A percentile compares a stretch with the other conserved stretches of the same genome.
These are phyloP conservation scores for Myotis lucifugus DNA, from an alignment of 2,113 vertebrate genomes.

Conservation along the genomic window DNA sequence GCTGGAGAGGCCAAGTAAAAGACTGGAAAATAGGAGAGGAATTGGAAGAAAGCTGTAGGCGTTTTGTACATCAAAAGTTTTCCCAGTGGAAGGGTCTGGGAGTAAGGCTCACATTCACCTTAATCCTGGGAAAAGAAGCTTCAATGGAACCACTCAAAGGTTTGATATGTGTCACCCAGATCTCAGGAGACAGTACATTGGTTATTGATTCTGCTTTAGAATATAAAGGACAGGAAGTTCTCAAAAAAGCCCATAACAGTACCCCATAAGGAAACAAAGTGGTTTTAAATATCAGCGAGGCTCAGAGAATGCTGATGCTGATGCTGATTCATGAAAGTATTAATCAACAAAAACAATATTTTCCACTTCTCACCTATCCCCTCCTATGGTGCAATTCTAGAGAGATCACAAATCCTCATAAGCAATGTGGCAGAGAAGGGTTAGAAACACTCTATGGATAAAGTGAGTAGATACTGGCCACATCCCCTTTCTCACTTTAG, in stretches of 20 bases:
- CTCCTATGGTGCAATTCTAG: neutral
- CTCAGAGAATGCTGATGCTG: neutral
- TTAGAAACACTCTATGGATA: neutral
- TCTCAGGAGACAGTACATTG: neutral
- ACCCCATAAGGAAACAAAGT: neutral
- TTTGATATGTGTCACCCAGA: neutral
- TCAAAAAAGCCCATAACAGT: neutral
- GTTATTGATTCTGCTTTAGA: neutral
- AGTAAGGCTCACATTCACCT: neutral
- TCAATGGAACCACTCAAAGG: neutral
- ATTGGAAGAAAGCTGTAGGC: neutral
- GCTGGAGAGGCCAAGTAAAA: neutral
- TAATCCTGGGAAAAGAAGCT: slow-evolving; percentile 8
- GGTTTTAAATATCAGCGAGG: neutral
- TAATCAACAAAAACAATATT: slow-evolving; percentile 14
- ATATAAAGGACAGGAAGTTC: neutral
- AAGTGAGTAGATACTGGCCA: neutral
- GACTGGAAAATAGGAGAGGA: slow-evolving; percentile 3
- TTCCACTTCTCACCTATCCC: neutral
- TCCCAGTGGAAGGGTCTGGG: neutral
- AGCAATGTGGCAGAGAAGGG: neutral
- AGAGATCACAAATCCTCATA: neutral
- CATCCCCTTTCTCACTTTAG: neutral
- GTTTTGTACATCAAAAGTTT: neutral
- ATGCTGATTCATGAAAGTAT: neutral